These are phyloP conservation scores for Agrochola circellaris DNA, from an alignment of 2,888 invertebrate species.

Conservation along the genomic window DNA sequence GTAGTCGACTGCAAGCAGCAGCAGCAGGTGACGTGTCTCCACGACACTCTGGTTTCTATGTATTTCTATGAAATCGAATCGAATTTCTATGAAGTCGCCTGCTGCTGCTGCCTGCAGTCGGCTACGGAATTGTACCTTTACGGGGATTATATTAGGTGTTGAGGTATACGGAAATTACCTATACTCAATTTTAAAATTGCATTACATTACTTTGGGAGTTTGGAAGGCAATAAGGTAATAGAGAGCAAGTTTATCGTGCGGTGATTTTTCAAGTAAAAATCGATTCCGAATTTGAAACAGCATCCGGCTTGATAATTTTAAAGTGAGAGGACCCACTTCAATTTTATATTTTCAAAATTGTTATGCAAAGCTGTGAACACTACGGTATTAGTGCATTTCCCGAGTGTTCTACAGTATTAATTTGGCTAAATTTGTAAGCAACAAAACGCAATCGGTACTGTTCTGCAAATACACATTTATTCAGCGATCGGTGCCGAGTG, in stretches of 20 bases:
- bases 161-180: neutral
- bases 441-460: slow-evolving; percentile 37
- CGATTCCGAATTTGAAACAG: neutral
- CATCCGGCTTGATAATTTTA: too few relatives aligned
- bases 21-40: too few relatives aligned
- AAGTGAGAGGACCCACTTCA: too few relatives aligned
- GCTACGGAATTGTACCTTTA: too few relatives aligned
- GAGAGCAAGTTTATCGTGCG: too few relatives aligned
- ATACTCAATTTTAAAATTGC: neutral
- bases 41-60: too few relatives aligned
- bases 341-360: neutral
- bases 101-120: too few relatives aligned
- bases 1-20: too few relatives aligned
- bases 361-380: neutral
- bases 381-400: neutral
- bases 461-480: slow-evolving; percentile 65
- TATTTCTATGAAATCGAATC: too few relatives aligned
- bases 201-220: neutral
- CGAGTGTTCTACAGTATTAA: neutral
- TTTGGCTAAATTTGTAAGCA: slow-evolving; percentile 21
- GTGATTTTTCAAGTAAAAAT: neutral
- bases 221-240: neutral
- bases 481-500: slow-evolving; percentile 56
- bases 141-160: too few relatives aligned
- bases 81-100: too few relatives aligned